Conservation (phyloP, 2,888 invertebrate species). For the Mimas tiliae region DNA sequence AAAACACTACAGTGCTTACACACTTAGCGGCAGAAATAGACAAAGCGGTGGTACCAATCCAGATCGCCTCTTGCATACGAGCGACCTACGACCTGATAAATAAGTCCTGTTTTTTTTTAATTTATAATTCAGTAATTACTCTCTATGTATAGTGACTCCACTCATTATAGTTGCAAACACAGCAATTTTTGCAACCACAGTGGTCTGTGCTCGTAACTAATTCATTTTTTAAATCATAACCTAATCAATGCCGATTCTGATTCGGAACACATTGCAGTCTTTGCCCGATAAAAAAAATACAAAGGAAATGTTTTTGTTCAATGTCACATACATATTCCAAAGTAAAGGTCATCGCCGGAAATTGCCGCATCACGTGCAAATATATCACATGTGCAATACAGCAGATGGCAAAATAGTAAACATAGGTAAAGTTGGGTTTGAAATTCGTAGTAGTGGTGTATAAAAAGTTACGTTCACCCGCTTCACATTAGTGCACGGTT, state of each 20-base stretch:
- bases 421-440: slow-evolving; percentile 37
- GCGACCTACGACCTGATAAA: too few species aligned
- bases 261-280: neutral
- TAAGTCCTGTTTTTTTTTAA: too few species aligned
- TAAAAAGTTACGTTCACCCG: slow-evolving; percentile 16
- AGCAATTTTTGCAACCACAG: too few species aligned
- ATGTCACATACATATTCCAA: neutral
- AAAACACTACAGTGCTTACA: too few species aligned
- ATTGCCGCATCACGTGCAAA: neutral
- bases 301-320: slow-evolving; percentile 12
- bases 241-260: neutral
- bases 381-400: slow-evolving; percentile 26
- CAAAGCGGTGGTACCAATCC: too few species aligned
- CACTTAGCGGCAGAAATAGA: too few species aligned
- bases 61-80: too few species aligned
- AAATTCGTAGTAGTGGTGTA: neutral
- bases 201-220: too few species aligned
- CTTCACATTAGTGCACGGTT: neutral
- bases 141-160: too few species aligned
- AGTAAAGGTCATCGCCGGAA: slow-evolving; percentile 8
- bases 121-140: too few species aligned
- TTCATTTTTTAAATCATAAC: neutral
- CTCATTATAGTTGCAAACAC: too few species aligned
- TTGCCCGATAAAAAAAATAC: neutral
- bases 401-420: slow-evolving; percentile 35